Conservation (phyloP, 2,888 invertebrate genomes). For the Leucophenga maculata region DNA sequence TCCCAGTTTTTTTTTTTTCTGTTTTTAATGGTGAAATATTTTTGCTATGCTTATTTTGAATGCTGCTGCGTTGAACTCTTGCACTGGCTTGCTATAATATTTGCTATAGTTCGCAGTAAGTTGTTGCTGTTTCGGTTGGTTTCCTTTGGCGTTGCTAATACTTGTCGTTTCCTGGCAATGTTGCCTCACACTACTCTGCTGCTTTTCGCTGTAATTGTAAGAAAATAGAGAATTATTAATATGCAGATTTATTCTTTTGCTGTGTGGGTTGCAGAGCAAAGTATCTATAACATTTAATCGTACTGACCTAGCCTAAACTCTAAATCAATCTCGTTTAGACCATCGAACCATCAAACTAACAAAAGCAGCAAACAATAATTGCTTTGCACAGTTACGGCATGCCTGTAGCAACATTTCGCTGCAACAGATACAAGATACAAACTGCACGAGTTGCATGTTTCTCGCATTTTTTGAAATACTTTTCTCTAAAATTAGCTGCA, state of each 20-base stretch:
- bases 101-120: constrained; percentile 5
- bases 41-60: constrained; percentile 52
- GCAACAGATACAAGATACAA: neutral
- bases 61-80: constrained; percentile 27
- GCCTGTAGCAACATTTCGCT: neutral
- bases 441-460: neutral
- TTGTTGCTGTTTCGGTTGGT: constrained; percentile 28
- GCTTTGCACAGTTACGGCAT: neutral
- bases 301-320: neutral
- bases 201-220: constrained; percentile 39
- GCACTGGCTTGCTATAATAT: constrained; percentile 17
- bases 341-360: neutral
- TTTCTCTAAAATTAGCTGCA: constrained; percentile 11
- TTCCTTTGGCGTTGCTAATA: constrained; percentile 31
- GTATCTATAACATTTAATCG: neutral
- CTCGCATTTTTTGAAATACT: neutral
- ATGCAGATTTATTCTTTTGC: neutral
- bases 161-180: constrained; percentile 36
- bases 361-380: too few species aligned
- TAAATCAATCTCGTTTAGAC: neutral
- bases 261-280: constrained; percentile 38
- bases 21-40: constrained; percentile 10
- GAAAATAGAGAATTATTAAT: constrained; percentile 18
- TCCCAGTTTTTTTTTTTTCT: constrained; percentile 15
- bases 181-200: neutral